These are phyloP conservation scores for Papilio machaon DNA, from an alignment of 1,140 invertebrate genomes.

Conservation along the genomic window DNA sequence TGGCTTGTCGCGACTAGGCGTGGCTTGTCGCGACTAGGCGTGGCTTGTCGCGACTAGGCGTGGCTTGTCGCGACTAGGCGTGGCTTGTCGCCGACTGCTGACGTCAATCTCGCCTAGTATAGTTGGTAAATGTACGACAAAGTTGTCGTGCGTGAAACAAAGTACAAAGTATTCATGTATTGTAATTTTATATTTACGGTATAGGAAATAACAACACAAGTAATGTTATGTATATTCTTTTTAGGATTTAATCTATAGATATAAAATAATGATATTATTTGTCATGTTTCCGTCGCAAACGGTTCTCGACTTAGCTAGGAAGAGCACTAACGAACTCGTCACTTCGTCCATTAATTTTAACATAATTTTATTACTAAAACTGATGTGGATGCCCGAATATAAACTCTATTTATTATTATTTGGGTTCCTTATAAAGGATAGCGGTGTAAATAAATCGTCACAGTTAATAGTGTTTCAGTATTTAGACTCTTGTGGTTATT, in stretches of 20 bases:
- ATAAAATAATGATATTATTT: constrained; percentile 73
- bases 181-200: constrained; percentile 79
- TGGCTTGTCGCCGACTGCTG: constrained; percentile 31
- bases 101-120: constrained; percentile 57
- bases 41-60: not conserved
- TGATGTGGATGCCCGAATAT: constrained; percentile 73
- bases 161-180: constrained; percentile 82
- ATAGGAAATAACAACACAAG: constrained; percentile 75
- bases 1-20: not conserved
- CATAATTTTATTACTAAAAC: constrained; percentile 77
- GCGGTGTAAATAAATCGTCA: constrained; percentile 76
- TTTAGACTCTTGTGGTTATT: constrained; percentile 72
- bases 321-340: constrained; percentile 80
- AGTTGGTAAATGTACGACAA: constrained; percentile 71
- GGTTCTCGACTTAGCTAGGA: constrained; percentile 77
- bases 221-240: constrained; percentile 77
- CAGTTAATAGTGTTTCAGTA: constrained; percentile 72
- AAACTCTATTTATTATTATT: constrained; percentile 69
- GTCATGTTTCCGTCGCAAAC: constrained; percentile 80
- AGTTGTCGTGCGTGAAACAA: constrained; percentile 72
- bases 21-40: not conserved
- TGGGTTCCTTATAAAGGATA: constrained; percentile 74
- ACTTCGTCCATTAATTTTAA: constrained; percentile 82
- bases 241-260: constrained; percentile 74
- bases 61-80: not conserved